phyloP scores from a whole-genome alignment of 2,113 vertebrate genomes.

The Gadus chalcogrammus region DNA sequence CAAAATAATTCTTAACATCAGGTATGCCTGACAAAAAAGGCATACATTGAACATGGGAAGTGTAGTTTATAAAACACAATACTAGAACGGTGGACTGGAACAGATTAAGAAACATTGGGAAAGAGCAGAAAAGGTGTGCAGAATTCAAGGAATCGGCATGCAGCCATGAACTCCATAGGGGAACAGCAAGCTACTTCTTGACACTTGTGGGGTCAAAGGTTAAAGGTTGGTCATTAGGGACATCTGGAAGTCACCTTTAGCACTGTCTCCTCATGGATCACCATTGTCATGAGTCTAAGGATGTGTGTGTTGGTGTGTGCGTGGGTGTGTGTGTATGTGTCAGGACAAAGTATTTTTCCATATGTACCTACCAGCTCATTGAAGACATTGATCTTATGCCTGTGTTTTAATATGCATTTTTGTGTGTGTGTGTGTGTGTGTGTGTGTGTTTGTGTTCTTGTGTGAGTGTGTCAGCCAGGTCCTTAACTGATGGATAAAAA shows the following conservation, averaged over 20 bases:
- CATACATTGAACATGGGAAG: no score
- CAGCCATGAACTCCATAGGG: constrained; percentile 23
- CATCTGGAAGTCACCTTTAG: constrained; percentile 10
- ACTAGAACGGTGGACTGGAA: constrained; percentile 3
- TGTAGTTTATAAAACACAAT: no score
- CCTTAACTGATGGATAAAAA: no score
- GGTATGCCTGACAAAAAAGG: no score
- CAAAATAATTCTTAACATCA: no score
- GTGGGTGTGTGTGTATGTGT: neutral
- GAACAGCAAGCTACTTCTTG: constrained; percentile 23
- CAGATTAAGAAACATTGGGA: constrained; percentile 22
- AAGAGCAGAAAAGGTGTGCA: constrained; percentile 11
- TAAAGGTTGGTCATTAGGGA: constrained; percentile 33
- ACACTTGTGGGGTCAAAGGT: constrained; percentile 40
- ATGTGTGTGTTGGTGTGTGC: neutral
- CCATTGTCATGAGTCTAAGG: constrained; percentile 14
- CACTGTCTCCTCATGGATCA: constrained; percentile 45
- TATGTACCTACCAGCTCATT: neutral
- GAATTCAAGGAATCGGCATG: constrained; percentile 17
- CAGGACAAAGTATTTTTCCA: neutral
- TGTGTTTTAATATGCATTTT: neutral
- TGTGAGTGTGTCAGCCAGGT: neutral
- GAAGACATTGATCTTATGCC: neutral
- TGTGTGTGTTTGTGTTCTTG: constrained; percentile 6
- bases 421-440: constrained; percentile 2